A percentile compares a stretch with the other conserved stretches of the same genome.
These are phyloP conservation scores for Amblyjoppa fuscipennis DNA, from an alignment of 2,888 invertebrate genomes.

Conservation along the genomic window DNA sequence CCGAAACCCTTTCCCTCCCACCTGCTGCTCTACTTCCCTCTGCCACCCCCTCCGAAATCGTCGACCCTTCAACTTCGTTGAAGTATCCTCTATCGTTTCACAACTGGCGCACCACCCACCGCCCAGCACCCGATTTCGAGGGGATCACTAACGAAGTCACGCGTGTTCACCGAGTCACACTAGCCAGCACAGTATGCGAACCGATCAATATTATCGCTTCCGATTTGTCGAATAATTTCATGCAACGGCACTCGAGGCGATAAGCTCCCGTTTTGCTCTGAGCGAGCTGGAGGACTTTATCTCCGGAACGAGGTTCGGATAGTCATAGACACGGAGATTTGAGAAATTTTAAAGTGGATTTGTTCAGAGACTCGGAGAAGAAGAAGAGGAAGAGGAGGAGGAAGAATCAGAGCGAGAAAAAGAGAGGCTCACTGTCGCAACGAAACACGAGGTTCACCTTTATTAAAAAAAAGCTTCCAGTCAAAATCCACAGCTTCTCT, in stretches of 20 bases:
- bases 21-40: not conserved
- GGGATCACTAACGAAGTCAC: constrained; percentile 43
- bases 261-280: not conserved
- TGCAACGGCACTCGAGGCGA: constrained; percentile 24
- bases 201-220: not conserved
- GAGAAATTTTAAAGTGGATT: not conserved
- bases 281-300: not conserved
- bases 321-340: not conserved
- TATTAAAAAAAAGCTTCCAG: not conserved
- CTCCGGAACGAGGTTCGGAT: not conserved
- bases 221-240: not conserved
- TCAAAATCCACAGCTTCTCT: not conserved
- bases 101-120: not conserved
- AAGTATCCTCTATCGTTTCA: constrained; percentile 7
- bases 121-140: not conserved
- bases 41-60: constrained; percentile 2
- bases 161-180: constrained; percentile 30
- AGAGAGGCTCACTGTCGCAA: not conserved
- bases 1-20: constrained; percentile 12
- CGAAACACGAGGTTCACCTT: constrained; percentile 7
- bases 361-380: not conserved
- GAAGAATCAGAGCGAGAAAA: constrained; percentile 18
- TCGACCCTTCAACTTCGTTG: constrained; percentile 32
- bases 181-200: not conserved
- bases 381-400: not conserved